A percentile compares a stretch with the other conserved stretches of the same genome.
phyloP scores from a whole-genome alignment of 2,888 invertebrate genomes.

The Crematogaster levior region DNA sequence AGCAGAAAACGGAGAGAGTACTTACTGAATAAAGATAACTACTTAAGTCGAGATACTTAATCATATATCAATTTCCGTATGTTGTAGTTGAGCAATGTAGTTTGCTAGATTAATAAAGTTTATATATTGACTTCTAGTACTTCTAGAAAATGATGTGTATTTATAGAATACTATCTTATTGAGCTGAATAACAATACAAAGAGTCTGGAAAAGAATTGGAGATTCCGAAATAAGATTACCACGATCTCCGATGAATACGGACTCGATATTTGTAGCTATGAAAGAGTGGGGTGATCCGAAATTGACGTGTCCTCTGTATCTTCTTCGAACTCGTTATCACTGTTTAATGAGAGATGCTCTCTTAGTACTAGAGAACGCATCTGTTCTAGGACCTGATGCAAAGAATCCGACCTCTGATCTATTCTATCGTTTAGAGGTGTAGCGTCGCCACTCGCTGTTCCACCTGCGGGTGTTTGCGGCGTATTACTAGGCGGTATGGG shows the following conservation, averaged over 20 bases:
- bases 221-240: slow-evolving; percentile 21
- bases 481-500: slow-evolving; percentile 84
- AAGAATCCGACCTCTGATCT: slow-evolving; percentile 81
- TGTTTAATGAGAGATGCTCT: slow-evolving; percentile 78
- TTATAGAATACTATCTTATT: slow-evolving; percentile 38
- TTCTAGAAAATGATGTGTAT: slow-evolving; percentile 1
- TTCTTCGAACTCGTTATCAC: slow-evolving; percentile 80
- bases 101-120: slow-evolving; percentile 35
- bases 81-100: slow-evolving; percentile 40
- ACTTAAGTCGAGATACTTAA: slow-evolving; percentile 28
- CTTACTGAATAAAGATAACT: slow-evolving; percentile 10
- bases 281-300: slow-evolving; percentile 75
- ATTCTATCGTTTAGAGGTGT: slow-evolving; percentile 80
- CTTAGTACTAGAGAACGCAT: slow-evolving; percentile 83
- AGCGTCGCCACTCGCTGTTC: slow-evolving; percentile 81
- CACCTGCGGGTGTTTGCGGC: slow-evolving; percentile 83
- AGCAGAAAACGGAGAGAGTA: neutral
- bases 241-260: slow-evolving; percentile 57
- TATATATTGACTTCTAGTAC: slow-evolving; percentile 7
- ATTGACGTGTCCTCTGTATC: slow-evolving; percentile 76
- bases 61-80: slow-evolving; percentile 22
- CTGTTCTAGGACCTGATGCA: slow-evolving; percentile 84
- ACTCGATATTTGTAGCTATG: slow-evolving; percentile 72
- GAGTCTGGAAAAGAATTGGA: slow-evolving; percentile 13
- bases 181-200: slow-evolving; percentile 5